Base-by-base conservation (phyloP, 2,797 vertebrate genomes). In the Tamandua tetradactyla region DNA sequence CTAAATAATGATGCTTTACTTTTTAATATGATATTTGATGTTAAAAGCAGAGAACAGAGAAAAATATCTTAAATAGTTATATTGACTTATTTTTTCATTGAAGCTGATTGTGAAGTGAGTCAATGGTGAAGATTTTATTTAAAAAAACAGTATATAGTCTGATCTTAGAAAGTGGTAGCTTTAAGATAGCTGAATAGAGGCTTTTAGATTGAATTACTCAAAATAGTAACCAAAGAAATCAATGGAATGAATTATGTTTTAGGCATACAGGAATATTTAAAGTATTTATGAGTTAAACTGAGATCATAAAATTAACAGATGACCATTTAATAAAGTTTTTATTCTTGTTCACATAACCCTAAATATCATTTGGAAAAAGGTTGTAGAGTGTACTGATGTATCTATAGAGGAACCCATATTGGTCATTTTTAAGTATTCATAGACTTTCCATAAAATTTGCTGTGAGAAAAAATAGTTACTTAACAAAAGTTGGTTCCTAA, bases 1-100 rank as follows among this genome's bases (percentile, higher is more conserved):
- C 74, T 91, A 90, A 86, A 88, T 52, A 94, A 83, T 66, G 23
- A 15, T 89, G 40, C 72, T 91, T 17, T 5, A 52, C 71, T 14
- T 89, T 68, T 79, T 76, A 87, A 79, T 95, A 68, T 86, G 92
- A 96, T 78, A 40, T 89, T 13, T 52, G 88, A 71, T 27, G 15
- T 83, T 87, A 90, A 62, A 35, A 72, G 57, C 72, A 79, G 7
- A 75, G 44, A 91, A 81, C 49, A 92, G 11, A 89, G 68, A 89
- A 81, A 93, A 95, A 68, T 3, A 68, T 25, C 35, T 93, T 89
- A n/a, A 88, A 62, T 82, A 59, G 18, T 68, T 88, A 76, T 68
- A 64, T 32, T 80, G 52, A 93, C 23, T 91, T 42, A 47, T 52
- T 92, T 96, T n/a, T 94, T 93, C 47, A 79, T 7, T 80, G 64